Conservation (phyloP, 2,113 vertebrate genomes). For the Tachuris rubrigastra region DNA sequence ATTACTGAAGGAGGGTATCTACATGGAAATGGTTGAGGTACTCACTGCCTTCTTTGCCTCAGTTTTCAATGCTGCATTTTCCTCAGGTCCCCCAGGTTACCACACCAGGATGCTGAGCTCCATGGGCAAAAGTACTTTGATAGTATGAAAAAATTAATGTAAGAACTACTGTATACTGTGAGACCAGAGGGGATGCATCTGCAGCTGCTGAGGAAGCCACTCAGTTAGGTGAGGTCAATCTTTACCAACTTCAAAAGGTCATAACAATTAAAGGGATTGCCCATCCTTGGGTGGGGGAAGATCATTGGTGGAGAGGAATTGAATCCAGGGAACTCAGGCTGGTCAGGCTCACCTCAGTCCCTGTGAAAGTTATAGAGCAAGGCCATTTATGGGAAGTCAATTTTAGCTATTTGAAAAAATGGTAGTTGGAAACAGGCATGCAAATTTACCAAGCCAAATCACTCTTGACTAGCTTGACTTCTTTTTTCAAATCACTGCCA, state of each 20-base stretch:
- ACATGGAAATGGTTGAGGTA: not conserved
- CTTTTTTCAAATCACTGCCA: not conserved
- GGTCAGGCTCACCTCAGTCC: not conserved
- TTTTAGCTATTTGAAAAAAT: not conserved
- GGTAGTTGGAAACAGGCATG: not conserved
- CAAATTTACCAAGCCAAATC: not conserved
- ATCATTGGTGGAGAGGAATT: not conserved
- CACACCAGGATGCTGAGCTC: not conserved
- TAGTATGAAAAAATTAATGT: not conserved
- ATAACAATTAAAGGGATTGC: not conserved
- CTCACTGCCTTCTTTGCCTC: accelerated
- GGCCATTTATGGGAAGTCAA: not conserved
- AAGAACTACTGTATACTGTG: not conserved
- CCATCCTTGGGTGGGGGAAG: not conserved
- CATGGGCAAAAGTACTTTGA: not conserved
- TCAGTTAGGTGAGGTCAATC: not conserved
- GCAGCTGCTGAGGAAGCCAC: not conserved
- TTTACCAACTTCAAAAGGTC: not conserved
- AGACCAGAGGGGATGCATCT: not conserved
- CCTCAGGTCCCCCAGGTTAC: not conserved
- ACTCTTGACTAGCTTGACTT: not conserved
- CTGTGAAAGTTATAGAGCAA: not conserved
- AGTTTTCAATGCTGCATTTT: no score
- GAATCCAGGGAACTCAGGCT: not conserved
- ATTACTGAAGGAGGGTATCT: not conserved